Evolutionary conservation across 2,888 invertebrate genomes (phyloP).

Genomic region (Aelia acuminata): DNA sequence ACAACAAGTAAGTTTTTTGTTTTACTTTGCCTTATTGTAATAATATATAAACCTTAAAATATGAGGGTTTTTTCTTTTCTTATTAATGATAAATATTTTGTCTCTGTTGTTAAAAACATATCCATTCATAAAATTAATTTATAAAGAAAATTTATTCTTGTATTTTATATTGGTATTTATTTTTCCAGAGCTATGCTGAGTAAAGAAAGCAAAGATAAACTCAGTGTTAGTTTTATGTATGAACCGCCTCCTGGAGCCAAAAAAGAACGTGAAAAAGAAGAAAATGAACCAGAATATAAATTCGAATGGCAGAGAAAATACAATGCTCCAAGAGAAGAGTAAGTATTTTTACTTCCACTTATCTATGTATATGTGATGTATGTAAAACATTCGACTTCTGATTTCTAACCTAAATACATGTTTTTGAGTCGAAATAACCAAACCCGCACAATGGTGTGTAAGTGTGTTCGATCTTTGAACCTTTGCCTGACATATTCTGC

Average conservation of each 20-base stretch:
- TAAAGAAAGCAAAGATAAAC: slow-evolving; percentile 97
- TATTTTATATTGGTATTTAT: slow-evolving; percentile 41
- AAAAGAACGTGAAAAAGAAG: slow-evolving; percentile 89
- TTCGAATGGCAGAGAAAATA: slow-evolving; percentile 99
- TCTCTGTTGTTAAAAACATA: not conserved
- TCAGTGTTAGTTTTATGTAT: slow-evolving; percentile 99
- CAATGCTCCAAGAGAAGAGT: slow-evolving; percentile 96
- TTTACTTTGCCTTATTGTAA: no score
- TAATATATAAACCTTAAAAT: no score
- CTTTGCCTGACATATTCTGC: no score
- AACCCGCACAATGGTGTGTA: no score
- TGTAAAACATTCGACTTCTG: no score
- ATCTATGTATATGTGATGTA: no score
- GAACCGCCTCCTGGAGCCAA: slow-evolving; percentile 97
- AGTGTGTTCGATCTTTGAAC: no score
- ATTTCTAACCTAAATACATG: no score
- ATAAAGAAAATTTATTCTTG: not conserved
- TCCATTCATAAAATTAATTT: not conserved
- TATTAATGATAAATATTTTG: no score
- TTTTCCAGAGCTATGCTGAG: slow-evolving; percentile 89
- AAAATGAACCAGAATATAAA: slow-evolving; percentile 96
- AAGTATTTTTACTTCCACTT: slow-evolving; percentile 67
- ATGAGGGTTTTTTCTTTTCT: no score
- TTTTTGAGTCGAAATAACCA: no score
- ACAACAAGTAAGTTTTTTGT: slow-evolving; percentile 82